phyloP scores from a whole-genome alignment of 2,113 vertebrate genomes.

The Edolisoma coerulescens region DNA sequence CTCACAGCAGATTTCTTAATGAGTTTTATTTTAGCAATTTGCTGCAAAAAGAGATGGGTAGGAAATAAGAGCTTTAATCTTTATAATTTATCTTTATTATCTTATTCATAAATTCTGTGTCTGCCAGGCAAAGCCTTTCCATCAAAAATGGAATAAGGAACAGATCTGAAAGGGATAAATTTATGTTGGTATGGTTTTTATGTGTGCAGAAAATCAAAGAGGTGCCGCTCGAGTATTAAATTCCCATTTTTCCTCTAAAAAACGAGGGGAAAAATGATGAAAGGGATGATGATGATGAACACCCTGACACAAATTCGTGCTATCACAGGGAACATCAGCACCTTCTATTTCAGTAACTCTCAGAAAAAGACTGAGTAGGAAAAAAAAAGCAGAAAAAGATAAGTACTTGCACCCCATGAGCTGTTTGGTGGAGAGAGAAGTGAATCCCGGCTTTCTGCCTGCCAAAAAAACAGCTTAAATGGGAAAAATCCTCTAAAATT shows the following conservation, averaged over 20 bases:
- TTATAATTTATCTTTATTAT: not conserved
- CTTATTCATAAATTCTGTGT: not conserved
- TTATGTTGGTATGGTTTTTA: not conserved
- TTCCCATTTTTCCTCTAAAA: not conserved
- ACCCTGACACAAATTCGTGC: not conserved
- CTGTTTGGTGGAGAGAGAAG: not conserved
- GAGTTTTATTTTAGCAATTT: not conserved
- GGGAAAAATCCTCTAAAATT: not conserved
- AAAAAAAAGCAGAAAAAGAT: not conserved
- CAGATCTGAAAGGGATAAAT: not conserved
- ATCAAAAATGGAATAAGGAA: not conserved
- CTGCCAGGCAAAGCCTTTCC: not conserved
- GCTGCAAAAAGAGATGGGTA: not conserved
- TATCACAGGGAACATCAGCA: not conserved
- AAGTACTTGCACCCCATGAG: not conserved
- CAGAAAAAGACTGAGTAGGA: not conserved
- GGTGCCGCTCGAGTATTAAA: not conserved
- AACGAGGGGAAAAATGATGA: not conserved
- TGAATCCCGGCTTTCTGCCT: not conserved
- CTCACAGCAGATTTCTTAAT: not conserved
- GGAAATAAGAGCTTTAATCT: not conserved
- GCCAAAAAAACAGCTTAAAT: not conserved
- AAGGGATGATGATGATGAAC: not conserved
- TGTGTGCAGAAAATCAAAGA: not conserved
- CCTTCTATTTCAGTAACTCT: not conserved